These are phyloP conservation scores for Drosophila ambigua DNA, from an alignment of 1,140 invertebrate genomes.

Conservation along the genomic window DNA sequence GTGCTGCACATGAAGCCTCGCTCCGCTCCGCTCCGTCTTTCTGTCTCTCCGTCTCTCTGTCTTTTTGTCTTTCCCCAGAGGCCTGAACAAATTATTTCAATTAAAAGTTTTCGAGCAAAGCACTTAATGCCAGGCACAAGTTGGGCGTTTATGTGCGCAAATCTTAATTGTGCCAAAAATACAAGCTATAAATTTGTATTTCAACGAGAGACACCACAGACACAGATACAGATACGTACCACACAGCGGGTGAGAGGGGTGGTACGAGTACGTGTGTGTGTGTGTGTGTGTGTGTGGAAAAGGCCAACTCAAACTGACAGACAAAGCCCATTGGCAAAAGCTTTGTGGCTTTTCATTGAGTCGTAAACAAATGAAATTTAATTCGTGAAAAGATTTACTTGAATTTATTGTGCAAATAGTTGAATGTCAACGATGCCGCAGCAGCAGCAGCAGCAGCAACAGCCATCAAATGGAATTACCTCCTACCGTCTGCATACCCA, in stretches of 20 bases:
- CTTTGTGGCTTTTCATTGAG: slow-evolving; percentile 78
- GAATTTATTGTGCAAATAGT: slow-evolving; percentile 67
- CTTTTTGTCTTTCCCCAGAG: slow-evolving; percentile 25
- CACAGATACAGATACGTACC: too few species aligned
- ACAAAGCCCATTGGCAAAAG: slow-evolving; percentile 66
- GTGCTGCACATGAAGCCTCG: slow-evolving; percentile 27
- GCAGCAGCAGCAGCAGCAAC: slow-evolving; percentile 1
- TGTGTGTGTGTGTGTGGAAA: not conserved
- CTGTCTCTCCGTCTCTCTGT: slow-evolving; percentile 1
- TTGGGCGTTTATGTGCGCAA: slow-evolving; percentile 74
- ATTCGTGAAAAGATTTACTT: slow-evolving; percentile 66
- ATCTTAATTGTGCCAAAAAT: slow-evolving; percentile 77
- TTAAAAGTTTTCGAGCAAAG: slow-evolving; percentile 74
- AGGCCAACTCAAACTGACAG: slow-evolving; percentile 32
- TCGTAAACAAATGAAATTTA: slow-evolving; percentile 77
- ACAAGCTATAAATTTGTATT: slow-evolving; percentile 64
- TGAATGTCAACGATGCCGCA: slow-evolving; percentile 30
- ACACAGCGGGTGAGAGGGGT: too few species aligned
- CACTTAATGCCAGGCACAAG: slow-evolving; percentile 74
- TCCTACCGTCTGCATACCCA: not conserved
- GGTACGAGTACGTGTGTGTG: slow-evolving; percentile 1
- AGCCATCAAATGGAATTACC: not conserved
- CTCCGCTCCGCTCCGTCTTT: not conserved
- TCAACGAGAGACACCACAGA: slow-evolving; percentile 1
- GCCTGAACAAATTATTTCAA: slow-evolving; percentile 77